Evolutionary conservation across 2,113 vertebrate species (phyloP).

Genomic region (Stictonetta naevosa): DNA sequence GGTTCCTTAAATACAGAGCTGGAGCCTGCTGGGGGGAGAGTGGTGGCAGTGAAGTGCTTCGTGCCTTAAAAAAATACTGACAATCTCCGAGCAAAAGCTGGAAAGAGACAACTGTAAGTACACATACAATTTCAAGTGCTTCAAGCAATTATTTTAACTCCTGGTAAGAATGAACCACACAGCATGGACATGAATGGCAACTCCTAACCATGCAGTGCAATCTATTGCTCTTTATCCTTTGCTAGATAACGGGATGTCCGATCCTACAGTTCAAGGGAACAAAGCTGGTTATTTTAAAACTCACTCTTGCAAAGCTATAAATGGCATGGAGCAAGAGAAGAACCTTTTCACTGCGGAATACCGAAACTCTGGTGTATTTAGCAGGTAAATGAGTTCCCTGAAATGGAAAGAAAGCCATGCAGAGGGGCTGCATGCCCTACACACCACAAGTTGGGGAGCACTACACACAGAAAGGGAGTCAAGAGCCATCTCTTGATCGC

Average conservation of each 20-base stretch:
- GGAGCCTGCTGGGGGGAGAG: background rate
- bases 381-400: background rate
- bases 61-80: background rate
- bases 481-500: background rate
- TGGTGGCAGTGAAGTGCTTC: background rate
- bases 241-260: background rate
- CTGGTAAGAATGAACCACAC: background rate
- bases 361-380: background rate
- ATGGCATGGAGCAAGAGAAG: background rate
- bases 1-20: background rate
- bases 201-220: background rate
- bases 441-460: background rate
- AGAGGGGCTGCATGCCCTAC: background rate
- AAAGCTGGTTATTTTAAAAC: conserved; percentile 34
- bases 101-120: conserved; percentile 2
- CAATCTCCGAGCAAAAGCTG: background rate
- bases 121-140: conserved; percentile 23
- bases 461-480: background rate
- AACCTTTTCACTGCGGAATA: background rate
- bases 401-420: background rate
- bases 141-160: conserved; percentile 19
- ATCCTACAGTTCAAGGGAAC: conserved; percentile 1
- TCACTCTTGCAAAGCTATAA: conserved; percentile 34
- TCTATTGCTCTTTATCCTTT: background rate
- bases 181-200: background rate